Base-by-base conservation (phyloP, 2,888 invertebrate genomes). In the Diplolepis rosae region DNA sequence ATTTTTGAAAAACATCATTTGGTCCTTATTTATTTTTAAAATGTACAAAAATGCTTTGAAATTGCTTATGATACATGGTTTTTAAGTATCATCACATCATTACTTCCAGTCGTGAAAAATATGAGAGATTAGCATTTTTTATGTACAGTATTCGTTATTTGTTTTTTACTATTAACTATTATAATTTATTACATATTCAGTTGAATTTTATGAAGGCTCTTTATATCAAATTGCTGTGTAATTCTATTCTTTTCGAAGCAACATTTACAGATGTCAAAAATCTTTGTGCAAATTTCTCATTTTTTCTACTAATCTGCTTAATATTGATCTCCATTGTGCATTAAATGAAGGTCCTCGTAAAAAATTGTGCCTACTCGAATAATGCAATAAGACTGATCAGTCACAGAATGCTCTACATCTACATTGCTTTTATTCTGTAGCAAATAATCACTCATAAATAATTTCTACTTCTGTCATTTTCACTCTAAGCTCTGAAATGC, bases 321-420 rank as follows among this genome's bases (percentile, higher is more conserved):
- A 61, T 42, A 39, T 61, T 42, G 39, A 61, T 61, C 61, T 61
- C 61, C 39, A 61, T 24, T 61, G 24, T 42, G 61, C 61, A 61
- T 61, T 61, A 6, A 61, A 42, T 11, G 18, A 48, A 48, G 9
- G n/a, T n/a, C n/a, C n/a, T n/a, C n/a, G n/a, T n/a, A 39, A 15
- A 54, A 22, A n/a, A 7, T 7, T n/a, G 4, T 39, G 35, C 18
- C 27, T 39, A 35, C n/a, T 61, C 27, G 39, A 24, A 15, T 42
- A 61, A 61, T 61, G n/a, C 61, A 39, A 61, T 13, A 61, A 61
- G 61, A 61, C 61, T 61, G 61, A 61, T 42, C 6, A 61, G 61
- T 61, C 61, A 61, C 39, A 61, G n/a, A 61, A 61, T 56, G 35
- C 56, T 56, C 35, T 35, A 30, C 13, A 24, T 32, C 32, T 32